These are phyloP conservation scores for Folsomia candida DNA, from an alignment of 2,888 invertebrate genomes.

Conservation along the genomic window DNA sequence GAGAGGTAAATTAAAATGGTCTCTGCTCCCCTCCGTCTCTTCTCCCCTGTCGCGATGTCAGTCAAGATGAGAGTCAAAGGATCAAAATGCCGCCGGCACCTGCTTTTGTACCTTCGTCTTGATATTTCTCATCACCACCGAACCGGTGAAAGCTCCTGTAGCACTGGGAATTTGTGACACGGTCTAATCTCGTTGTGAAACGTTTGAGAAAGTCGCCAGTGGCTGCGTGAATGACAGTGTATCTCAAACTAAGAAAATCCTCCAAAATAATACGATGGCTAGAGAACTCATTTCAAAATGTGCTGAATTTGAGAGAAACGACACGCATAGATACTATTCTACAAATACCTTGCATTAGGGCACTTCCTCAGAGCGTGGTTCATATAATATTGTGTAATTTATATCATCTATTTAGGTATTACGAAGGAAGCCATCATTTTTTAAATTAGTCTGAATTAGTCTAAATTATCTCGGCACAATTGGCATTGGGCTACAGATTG, in stretches of 20 bases:
- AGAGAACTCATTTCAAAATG: too few species aligned
- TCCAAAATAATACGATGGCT: too few species aligned
- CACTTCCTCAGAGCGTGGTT: too few species aligned
- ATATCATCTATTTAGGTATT: not conserved
- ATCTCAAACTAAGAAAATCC: too few species aligned
- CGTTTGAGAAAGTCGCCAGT: not conserved
- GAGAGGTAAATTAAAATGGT: slow-evolving; percentile 1
- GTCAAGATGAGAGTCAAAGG: not conserved
- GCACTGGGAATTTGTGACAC: not conserved
- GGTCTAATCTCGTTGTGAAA: not conserved
- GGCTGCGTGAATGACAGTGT: too few species aligned
- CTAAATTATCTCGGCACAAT: not conserved
- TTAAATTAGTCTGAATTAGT: too few species aligned
- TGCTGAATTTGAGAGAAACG: too few species aligned
- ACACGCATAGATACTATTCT: too few species aligned
- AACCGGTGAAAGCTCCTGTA: not conserved
- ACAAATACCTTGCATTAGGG: too few species aligned
- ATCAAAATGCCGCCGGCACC: not conserved
- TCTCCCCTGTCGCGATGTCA: not conserved
- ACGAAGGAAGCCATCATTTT: not conserved
- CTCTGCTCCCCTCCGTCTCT: not conserved
- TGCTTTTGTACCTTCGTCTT: not conserved
- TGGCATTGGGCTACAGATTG: too few species aligned
- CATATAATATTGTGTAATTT: too few species aligned
- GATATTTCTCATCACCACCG: not conserved